phyloP scores from a whole-genome alignment of 1,140 invertebrate genomes.

The Drosophila prosaltans region DNA sequence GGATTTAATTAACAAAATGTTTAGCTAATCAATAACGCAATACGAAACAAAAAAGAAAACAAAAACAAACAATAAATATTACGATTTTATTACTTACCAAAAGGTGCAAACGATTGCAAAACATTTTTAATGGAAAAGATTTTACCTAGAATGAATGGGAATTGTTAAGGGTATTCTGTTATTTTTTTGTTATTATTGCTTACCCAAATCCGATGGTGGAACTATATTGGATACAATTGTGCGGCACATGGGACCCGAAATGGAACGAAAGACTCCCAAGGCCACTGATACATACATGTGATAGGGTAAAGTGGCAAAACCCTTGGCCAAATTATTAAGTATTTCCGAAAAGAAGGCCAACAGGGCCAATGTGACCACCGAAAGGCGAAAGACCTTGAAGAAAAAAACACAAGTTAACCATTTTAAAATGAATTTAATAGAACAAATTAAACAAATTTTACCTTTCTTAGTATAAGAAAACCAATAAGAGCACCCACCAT shows the following conservation, averaged over 20 bases:
- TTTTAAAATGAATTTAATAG: background rate
- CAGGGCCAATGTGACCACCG: conserved; percentile 70
- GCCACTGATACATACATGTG: conserved; percentile 85
- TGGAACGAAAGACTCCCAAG: conserved; percentile 84
- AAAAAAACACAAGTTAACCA: background rate
- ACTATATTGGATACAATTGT: conserved; percentile 87
- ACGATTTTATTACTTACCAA: conserved; percentile 67
- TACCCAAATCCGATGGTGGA: conserved; percentile 87
- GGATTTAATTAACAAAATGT: conserved; percentile 17
- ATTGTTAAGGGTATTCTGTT: background rate
- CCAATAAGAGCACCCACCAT: conserved; percentile 85
- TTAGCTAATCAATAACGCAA: conserved; percentile 35
- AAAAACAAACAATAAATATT: background rate
- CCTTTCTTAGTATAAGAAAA: conserved; percentile 84
- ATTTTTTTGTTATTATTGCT: conserved; percentile 41
- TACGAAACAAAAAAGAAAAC: too few species aligned
- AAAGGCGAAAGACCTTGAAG: conserved; percentile 69
- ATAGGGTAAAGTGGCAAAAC: conserved; percentile 85
- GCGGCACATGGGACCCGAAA: conserved; percentile 86
- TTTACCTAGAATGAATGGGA: conserved; percentile 82
- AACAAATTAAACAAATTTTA: conserved; percentile 13
- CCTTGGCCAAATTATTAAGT: conserved; percentile 83
- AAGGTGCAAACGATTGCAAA: conserved; percentile 86
- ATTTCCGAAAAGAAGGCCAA: conserved; percentile 80
- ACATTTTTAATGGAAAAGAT: conserved; percentile 87